Evolutionary conservation across 2,888 invertebrate species (phyloP), one percentile per base, ranked within the genome.

Genomic region (Drosophila neutralis): DNA sequence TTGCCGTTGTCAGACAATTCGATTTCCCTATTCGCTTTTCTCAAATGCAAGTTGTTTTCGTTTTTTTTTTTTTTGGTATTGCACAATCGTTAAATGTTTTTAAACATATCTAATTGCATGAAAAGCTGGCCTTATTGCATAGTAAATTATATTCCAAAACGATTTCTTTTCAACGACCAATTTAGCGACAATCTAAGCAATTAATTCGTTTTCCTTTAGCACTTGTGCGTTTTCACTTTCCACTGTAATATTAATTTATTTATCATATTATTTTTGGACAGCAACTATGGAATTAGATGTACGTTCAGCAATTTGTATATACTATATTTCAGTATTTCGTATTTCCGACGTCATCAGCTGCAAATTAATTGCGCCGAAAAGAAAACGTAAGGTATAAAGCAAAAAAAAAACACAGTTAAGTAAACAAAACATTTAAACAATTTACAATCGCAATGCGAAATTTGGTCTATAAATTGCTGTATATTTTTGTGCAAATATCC

Each of bases 261-360:
- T 73, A 77, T 80, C 58, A 48, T 60, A 82, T 82, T 62, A 45
- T 62, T 71, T 66, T 76, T 69, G 72, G 59, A 2, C 60, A 71
- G 35, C 65, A 49, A 45, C 33, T 35, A 57, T 48, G 21, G 49
- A 58, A 13, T 4, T 52, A 45, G 64, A 51, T 72, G 48, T 72
- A 48, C 33, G 21, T 51, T 45, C 7, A 24, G 45, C 24, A 27
- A 45, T 64, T 27, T 75, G 4, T 56, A 40, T 40, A n/a, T 38
- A 31, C 66, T 71, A 40, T 66, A 52, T 66, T 42, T 65, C 51
- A 29, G 54, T 68, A 73, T 75, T 76, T 64, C 15, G 74, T 73
- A 67, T 76, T 72, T 77, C 80, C 87, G 73, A 85, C 87, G 85
- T 84, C 84, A 87, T 82, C 56, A 64, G 69, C 73, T 69, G 69